Evolutionary conservation across 2,113 vertebrate genomes (phyloP), one percentile per base, ranked within the genome.

Genomic region (Falcunculus frontatus): DNA sequence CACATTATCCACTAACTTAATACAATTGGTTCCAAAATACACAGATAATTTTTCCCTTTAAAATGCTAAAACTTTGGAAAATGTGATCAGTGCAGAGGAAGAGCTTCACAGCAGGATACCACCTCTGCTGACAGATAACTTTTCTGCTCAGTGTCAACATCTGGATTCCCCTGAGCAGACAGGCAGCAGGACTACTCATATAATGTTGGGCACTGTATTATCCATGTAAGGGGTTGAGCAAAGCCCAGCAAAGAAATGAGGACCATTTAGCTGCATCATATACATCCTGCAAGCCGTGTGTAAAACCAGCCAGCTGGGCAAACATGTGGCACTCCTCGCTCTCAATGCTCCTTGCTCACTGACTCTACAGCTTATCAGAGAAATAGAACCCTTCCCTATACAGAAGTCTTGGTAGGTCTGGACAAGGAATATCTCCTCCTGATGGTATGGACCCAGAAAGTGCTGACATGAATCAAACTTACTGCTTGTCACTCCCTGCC

Each of bases 391-490:
- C 57, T 87, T 78, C 96, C 90, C 81, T 80, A 96, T 69, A 89
- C 90, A 93, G 90, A 95, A 67, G 7, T 13, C 80, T 33, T 47
- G 49, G 55, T 76, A 74, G 56, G 59, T 86, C 84, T 87, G 44
- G 82, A 77, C 60, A 87, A 72, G 84, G 94, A 94, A 39, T 85
- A 94, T 59, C 91, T 69, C 76, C 57, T 77, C 76, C 92, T 82
- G 75, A 91, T 2, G 2, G 57, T 72, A 69, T 2, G 56, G 94
- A 90, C 95, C 90, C 80, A 97, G 97, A 98, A 98, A 98, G 87
- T 97, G 98, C 97, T 97, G 97, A 98, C 93, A 78, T 65, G 53
- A 84, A 91, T 76, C 90, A 37, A 92, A 87, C 90, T 93, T 96
- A 69, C 90, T 88, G 98, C 97, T 97, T 95, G 93, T 95, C 83